Evolutionary conservation across 2,797 vertebrate genomes (phyloP), one percentile per base, ranked within the genome.

Genomic region (Notoglanidium macrostoma): DNA sequence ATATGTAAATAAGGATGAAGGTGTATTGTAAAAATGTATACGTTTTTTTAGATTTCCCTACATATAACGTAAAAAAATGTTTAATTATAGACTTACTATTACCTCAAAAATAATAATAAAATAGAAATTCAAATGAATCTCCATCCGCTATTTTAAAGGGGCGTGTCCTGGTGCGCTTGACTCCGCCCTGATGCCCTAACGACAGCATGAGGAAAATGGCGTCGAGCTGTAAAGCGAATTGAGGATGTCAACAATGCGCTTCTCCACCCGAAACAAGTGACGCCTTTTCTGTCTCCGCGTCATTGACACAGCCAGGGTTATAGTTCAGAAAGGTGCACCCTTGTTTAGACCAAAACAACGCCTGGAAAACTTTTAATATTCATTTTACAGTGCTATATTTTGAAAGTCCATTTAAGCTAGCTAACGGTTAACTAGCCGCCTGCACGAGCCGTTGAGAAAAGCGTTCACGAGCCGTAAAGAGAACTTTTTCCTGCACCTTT

Each of bases 171-270:
- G 2, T 51, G 9, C 5, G 0, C 92, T 91, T 93, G 94, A 88
- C 85, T 94, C 95, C 95, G 92, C 92, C 92, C 90, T 92, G 87
- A 91, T 88, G 88, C 81, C 90, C 82, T 67, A 72, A 89, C 95
- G 95, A 96, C 94, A 91, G 94, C 93, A 89, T 93, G 90, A 94
- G 96, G 94, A 96, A 96, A 95, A 96, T 96, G 96, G 96, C 95
- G 93, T 95, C 93, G 92, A 93, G 89, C 91, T 92, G 89, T 89
- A 92, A 88, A 92, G 93, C 90, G 93, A 94, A 95, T 93, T 95
- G 94, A 96, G 93, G 90, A 89, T 93, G 93, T 93, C 92, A 94
- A 94, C 94, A 94, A 92, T 93, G 55, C 90, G 91, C 93, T 93
- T 93, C 93, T 89, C 86, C 57, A 92, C 91, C 55, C 79, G 49